These are phyloP conservation scores for Reticulitermes lucifugus DNA, from an alignment of 2,888 invertebrate genomes.

Conservation along the genomic window DNA sequence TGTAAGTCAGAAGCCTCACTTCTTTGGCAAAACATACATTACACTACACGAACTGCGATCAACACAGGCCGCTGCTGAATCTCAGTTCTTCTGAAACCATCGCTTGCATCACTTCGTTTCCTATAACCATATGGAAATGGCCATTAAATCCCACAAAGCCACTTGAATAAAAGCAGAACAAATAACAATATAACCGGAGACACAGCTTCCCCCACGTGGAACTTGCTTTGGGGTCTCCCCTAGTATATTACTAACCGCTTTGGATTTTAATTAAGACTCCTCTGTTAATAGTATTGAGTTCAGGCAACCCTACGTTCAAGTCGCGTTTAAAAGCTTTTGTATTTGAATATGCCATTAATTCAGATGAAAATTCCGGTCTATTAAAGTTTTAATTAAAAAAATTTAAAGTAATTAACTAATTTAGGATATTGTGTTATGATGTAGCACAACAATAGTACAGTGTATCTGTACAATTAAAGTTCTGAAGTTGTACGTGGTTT, in stretches of 20 bases:
- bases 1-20: too few species aligned
- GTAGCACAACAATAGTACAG: neutral
- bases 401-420: conserved; percentile 7
- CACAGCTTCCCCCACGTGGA: too few species aligned
- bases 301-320: neutral
- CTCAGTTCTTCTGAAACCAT: too few species aligned
- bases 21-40: too few species aligned
- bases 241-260: neutral
- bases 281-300: neutral
- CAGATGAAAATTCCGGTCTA: neutral
- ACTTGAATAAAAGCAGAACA: too few species aligned
- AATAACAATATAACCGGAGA: too few species aligned
- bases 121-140: too few species aligned
- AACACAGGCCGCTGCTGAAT: too few species aligned
- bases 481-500: neutral
- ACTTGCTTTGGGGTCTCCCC: neutral
- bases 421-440: neutral
- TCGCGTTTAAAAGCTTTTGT: neutral
- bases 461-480: neutral
- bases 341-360: neutral
- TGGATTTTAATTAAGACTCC: neutral
- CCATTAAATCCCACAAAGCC: too few species aligned
- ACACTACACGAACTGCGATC: too few species aligned
- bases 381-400: conserved; percentile 11
- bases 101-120: too few species aligned